Evolutionary conservation across 2,888 invertebrate genomes (phyloP).

Genomic region (Drosophila diplacantha): DNA sequence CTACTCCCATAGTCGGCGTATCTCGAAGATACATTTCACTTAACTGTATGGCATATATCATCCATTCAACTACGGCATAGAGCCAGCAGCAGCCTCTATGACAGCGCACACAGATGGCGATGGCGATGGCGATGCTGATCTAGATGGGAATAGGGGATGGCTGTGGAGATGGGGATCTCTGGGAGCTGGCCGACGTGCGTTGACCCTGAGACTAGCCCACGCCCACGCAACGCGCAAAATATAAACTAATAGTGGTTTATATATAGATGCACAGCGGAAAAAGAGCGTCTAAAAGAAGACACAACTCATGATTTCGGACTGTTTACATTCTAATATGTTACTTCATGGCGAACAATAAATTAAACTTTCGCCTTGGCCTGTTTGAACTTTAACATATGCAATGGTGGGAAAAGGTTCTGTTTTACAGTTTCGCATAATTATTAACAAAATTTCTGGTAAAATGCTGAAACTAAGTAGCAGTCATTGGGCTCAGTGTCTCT

Average conservation of each 20-base stretch:
- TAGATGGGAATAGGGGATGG: constrained; percentile 25
- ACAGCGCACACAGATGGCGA: constrained; percentile 58
- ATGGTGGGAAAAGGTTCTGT: background rate
- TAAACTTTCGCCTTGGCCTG: constrained; percentile 11
- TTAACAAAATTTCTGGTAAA: background rate
- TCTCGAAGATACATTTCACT: constrained; percentile 66
- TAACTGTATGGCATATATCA: constrained; percentile 67
- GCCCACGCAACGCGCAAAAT: constrained; percentile 65
- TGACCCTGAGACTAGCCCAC: constrained; percentile 67
- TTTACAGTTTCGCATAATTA: background rate
- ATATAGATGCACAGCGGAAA: constrained; percentile 29
- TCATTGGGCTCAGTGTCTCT: constrained; percentile 13
- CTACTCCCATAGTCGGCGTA: constrained; percentile 46
- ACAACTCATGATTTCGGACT: constrained; percentile 3
- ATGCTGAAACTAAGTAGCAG: background rate
- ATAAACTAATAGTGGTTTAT: constrained; percentile 60
- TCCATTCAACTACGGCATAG: constrained; percentile 57
- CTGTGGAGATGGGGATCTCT: constrained; percentile 13
- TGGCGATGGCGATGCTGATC: constrained; percentile 25
- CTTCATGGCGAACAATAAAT: background rate
- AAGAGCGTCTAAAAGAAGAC: constrained; percentile 9
- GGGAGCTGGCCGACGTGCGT: constrained; percentile 52
- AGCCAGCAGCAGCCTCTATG: constrained; percentile 32
- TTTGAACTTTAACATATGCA: constrained; percentile 2
- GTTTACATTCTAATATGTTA: constrained; percentile 13